Base-by-base conservation (phyloP, 53 echinoderm and acorn worm genomes). In the Henricia sp. region DNA sequence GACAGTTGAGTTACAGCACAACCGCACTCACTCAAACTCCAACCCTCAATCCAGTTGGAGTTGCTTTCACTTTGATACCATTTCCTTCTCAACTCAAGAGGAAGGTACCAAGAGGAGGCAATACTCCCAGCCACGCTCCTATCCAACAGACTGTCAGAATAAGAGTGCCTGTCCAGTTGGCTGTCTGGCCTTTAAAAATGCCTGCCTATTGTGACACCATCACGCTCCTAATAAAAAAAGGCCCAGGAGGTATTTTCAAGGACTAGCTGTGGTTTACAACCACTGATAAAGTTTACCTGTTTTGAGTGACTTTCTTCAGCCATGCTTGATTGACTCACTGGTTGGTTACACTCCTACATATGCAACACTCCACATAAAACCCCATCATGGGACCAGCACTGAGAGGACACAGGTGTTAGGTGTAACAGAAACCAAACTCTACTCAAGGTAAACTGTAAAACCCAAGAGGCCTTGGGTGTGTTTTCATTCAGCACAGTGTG, bases 401-500 rank as follows among this genome's bases (percentile, higher is more conserved):
- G n/a, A n/a, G n/a, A n/a, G n/a, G n/a, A n/a, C n/a, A n/a, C n/a
- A n/a, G n/a, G n/a, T n/a, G n/a, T n/a, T n/a, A n/a, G n/a, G n/a
- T n/a, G n/a, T 23, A 60, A 30, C 12, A 44, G 62, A 2, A 23
- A 29, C 29, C 62, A 29, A 53, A 21, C 53, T 4, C 8, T 16
- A 53, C 9, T 17, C 53, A 6, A 10, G 33, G 0, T 20, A 50
- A 42, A 3, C n/a, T 52, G 38, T 33, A 34, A 68, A 55, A 20
- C 30, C 20, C 6, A 53, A 27, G 10, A 55, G 73, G 12, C 73
- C 52, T 52, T 36, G 40, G 27, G 19, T 9, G 16, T 80, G 65
- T 80, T 80, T 80, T 50, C 80, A 80, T 80, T 80, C 80, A 65
- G 80, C 64, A 63, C 64, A 64, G n/a, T 33, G 59, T 77, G 80